Percentiles rank a stretch among this genome's conserved stretches.
These are phyloP conservation scores for Pheosia gnoma DNA, from an alignment of 2,888 invertebrate genomes.

Conservation along the genomic window DNA sequence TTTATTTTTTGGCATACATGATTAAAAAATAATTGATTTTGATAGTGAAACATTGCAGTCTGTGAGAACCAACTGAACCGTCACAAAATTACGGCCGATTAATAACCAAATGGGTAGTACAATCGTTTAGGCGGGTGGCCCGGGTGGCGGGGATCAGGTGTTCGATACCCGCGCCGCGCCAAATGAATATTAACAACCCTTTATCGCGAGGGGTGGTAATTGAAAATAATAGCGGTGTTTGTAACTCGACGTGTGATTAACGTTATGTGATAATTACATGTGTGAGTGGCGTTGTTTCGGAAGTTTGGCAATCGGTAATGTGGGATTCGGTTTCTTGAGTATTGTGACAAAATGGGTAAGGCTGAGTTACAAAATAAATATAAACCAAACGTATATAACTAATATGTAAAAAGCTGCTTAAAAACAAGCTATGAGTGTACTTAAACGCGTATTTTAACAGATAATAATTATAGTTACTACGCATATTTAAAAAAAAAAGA, in stretches of 20 bases:
- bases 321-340: no score
- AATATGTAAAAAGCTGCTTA: no score
- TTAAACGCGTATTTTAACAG: no score
- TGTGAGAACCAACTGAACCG: slow-evolving; percentile 36
- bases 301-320: no score
- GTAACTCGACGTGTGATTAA: slow-evolving; percentile 64
- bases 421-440: no score
- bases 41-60: slow-evolving; percentile 27
- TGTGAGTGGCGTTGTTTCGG: no score
- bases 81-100: slow-evolving; percentile 64
- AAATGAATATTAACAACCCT: slow-evolving; percentile 82
- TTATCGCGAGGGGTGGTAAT: slow-evolving; percentile 61
- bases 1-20: no score
- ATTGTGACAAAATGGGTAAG: no score
- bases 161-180: slow-evolving; percentile 48
- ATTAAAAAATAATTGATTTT: slow-evolving; percentile 8
- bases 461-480: no score
- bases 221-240: slow-evolving; percentile 73
- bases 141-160: slow-evolving; percentile 47
- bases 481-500: no score
- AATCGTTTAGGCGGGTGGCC: slow-evolving; percentile 35
- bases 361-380: no score
- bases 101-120: slow-evolving; percentile 53
- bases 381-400: no score
- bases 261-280: slow-evolving; percentile 58